These are phyloP conservation scores for Diarsia dahlii DNA, from an alignment of 2,888 invertebrate species.

Conservation along the genomic window DNA sequence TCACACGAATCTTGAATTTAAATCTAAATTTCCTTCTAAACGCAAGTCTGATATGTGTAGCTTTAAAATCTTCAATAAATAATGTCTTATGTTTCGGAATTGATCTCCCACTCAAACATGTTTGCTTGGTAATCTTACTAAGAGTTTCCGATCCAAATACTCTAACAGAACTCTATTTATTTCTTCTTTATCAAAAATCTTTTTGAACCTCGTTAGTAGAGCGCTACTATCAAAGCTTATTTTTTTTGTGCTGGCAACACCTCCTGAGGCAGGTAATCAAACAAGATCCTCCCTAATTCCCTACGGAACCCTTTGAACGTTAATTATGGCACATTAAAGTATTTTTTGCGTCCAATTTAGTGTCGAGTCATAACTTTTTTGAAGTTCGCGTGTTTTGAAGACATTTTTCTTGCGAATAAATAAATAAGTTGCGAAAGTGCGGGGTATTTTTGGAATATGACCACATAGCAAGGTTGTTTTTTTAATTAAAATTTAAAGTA, in stretches of 20 bases:
- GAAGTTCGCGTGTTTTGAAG: constrained; percentile 51
- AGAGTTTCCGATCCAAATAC: neutral
- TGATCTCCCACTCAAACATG: neutral
- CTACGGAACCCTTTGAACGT: constrained; percentile 47
- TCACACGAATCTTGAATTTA: neutral
- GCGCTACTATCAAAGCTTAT: constrained; percentile 45
- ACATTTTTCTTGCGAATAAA: constrained; percentile 38
- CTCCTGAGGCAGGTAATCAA: constrained; percentile 62
- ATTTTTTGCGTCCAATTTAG: constrained; percentile 46
- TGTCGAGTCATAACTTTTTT: constrained; percentile 57
- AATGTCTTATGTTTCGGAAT: neutral
- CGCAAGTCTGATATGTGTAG: neutral
- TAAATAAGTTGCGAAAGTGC: constrained; percentile 47
- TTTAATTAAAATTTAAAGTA: neutral
- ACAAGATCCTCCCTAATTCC: constrained; percentile 54
- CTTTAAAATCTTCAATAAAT: neutral
- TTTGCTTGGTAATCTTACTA: neutral
- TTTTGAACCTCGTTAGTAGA: constrained; percentile 62
- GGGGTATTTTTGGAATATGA: constrained; percentile 38
- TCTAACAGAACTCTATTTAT: neutral
- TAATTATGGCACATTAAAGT: constrained; percentile 55
- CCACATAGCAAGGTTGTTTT: constrained; percentile 7
- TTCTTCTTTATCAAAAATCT: neutral
- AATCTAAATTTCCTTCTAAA: neutral
- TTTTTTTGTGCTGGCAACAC: constrained; percentile 57